Evolutionary conservation across 2,113 vertebrate species (phyloP), one percentile per base, ranked within the genome.

Genomic region (Rhinoderma darwinii): DNA sequence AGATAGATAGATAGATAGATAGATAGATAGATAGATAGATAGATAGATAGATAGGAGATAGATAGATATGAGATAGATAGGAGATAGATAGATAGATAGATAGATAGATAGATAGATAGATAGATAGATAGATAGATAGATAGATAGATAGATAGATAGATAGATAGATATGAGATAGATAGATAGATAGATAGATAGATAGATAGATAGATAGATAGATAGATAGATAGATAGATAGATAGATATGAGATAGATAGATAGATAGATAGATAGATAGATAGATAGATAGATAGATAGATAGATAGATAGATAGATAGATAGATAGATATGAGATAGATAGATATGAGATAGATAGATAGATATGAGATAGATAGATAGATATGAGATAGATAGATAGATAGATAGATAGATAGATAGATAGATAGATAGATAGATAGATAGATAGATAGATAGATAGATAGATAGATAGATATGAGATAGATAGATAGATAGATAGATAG

Each of bases 321-420:
- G n/a, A 70, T 70, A 12, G 30, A 68, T 32, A 59, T 11, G 15
- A 66, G 32, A 70, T 37, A 37, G 66, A 70, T 70, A 37, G 66
- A 70, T 37, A n/a, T n/a, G n/a, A 37, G 66, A 70, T 70, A 70
- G 66, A 37, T 70, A 70, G 66, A 70, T 66, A 66, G 61, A n/a
- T n/a, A n/a, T n/a, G n/a, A n/a, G n/a, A n/a, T n/a, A n/a, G n/a
- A n/a, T n/a, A n/a, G n/a, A n/a, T n/a, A n/a, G n/a, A n/a, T n/a
- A n/a, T n/a, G n/a, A n/a, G n/a, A n/a, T n/a, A n/a, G n/a, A 89
- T 83, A n/a, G 84, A 66, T 25, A 66, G 18, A 79, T 35, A 79
- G 41, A 44, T 78, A 79, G 61, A 86, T 80, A 79, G 30, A 56
- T 79, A 79, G 14, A 79, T 54, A 79, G 27, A 79, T 54, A 79